Evolutionary conservation across 2,113 vertebrate species (phyloP).

Genomic region (Caranx melampygus): DNA sequence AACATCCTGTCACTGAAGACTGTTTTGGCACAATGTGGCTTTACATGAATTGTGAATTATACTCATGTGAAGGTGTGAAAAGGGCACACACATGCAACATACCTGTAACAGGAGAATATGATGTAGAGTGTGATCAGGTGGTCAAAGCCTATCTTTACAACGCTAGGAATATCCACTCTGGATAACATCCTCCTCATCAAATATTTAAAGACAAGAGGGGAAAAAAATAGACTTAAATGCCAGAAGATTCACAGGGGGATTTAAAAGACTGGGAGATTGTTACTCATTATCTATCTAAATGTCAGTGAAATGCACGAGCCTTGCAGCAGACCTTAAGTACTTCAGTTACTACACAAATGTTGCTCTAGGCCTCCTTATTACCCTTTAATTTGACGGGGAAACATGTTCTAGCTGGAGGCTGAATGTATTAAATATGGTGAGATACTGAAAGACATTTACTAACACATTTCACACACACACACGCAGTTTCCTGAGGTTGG

Average conservation of each 20-base stretch:
- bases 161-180: constrained; percentile 61
- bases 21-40: not conserved
- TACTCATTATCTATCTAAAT: constrained; percentile 73
- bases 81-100: not conserved
- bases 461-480: not conserved
- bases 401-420: constrained; percentile 11
- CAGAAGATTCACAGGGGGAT: constrained; percentile 66
- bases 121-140: constrained; percentile 45
- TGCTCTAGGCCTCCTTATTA: constrained; percentile 44
- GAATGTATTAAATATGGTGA: constrained; percentile 30
- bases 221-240: constrained; percentile 71
- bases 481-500: not conserved
- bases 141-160: constrained; percentile 40
- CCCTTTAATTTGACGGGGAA: constrained; percentile 46
- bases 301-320: constrained; percentile 58
- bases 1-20: not conserved
- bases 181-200: constrained; percentile 75
- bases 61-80: not conserved
- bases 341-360: constrained; percentile 46
- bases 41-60: not conserved
- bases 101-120: constrained; percentile 16
- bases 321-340: constrained; percentile 16
- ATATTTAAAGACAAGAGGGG: constrained; percentile 74
- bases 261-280: constrained; percentile 63
- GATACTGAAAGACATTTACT: not conserved